Percentiles rank a stretch among this genome's conserved stretches.
Evolutionary conservation across 2,113 vertebrate genomes (phyloP).

Genomic region (Cinclus cinclus): DNA sequence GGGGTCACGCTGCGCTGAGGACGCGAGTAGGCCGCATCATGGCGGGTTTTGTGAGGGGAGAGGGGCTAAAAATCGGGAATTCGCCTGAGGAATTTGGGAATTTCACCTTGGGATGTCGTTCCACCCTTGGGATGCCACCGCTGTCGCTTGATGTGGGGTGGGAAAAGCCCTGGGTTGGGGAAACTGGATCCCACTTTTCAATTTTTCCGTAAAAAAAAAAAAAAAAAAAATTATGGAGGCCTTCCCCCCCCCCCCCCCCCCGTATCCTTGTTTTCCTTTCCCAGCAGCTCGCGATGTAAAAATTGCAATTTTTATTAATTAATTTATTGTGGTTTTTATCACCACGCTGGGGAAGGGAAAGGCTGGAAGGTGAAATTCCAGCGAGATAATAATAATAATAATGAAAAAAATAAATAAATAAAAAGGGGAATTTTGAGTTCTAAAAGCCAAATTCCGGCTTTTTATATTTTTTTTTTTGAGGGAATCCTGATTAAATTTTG

Average conservation of each 20-base stretch:
- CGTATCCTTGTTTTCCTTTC: no score
- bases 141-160: no score
- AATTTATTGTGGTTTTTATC: background rate
- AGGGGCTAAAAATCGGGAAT: background rate
- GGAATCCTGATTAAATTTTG: background rate
- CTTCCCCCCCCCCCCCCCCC: no score
- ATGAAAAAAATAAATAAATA: no score
- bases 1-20: fast-evolving
- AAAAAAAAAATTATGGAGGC: no score
- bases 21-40: fast-evolving
- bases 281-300: no score
- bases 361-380: background rate
- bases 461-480: no score
- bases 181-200: no score
- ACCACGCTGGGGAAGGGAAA: fast-evolving
- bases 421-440: background rate
- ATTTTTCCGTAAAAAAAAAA: background rate
- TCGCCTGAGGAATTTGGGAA: background rate
- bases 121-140: no score
- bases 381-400: no score
- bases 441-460: background rate
- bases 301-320: background rate
- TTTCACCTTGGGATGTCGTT: background rate
- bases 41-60: background rate
- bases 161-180: background rate